These are phyloP conservation scores for Cremastinae sp. DNA, from an alignment of 2,888 invertebrate genomes.

Conservation along the genomic window DNA sequence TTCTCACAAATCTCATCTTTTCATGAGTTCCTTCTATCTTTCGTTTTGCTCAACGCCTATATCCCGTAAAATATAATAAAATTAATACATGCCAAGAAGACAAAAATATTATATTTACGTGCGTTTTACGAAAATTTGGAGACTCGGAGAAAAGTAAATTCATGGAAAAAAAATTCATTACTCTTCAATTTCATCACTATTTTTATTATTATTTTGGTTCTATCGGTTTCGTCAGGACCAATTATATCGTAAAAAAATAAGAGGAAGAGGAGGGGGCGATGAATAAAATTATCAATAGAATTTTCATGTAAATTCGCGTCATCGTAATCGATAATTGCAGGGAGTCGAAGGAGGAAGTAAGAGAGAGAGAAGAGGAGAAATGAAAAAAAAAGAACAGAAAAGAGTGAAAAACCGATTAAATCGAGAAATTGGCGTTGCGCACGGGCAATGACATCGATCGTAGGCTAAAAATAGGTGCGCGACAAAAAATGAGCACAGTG, in stretches of 20 bases:
- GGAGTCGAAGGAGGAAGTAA: constrained; percentile 23
- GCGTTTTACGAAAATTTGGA: too few species aligned
- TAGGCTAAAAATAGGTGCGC: constrained; percentile 55
- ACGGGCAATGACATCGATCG: constrained; percentile 67
- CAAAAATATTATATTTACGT: not conserved
- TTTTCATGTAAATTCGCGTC: constrained; percentile 69
- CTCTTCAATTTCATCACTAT: constrained; percentile 26
- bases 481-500: constrained; percentile 30
- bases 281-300: constrained; percentile 64
- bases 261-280: constrained; percentile 1
- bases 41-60: too few species aligned
- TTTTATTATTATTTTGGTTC: constrained; percentile 67
- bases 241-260: constrained; percentile 69
- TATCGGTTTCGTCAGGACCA: constrained; percentile 74
- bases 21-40: not conserved
- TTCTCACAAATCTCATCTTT: too few species aligned
- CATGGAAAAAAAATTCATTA: constrained; percentile 17
- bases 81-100: not conserved
- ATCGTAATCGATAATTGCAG: constrained; percentile 69
- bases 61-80: too few species aligned
- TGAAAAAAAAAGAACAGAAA: constrained; percentile 33
- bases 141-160: constrained; percentile 8
- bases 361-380: constrained; percentile 31
- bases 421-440: constrained; percentile 57
- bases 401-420: constrained; percentile 30